These are phyloP conservation scores for Papilio elwesi DNA, from an alignment of 2,888 invertebrate species.

Conservation along the genomic window DNA sequence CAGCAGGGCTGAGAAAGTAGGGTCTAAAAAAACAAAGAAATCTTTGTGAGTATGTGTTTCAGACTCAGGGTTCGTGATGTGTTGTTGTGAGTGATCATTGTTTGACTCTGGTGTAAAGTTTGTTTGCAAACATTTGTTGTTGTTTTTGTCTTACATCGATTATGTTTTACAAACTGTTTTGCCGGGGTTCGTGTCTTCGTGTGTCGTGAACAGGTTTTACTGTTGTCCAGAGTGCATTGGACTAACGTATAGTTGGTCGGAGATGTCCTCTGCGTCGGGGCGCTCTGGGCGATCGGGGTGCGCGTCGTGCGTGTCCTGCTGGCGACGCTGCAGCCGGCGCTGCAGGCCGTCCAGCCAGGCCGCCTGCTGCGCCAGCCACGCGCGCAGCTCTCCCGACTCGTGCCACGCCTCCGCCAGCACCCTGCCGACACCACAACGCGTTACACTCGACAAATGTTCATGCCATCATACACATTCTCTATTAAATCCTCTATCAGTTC, in stretches of 20 bases:
- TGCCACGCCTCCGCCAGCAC: slow-evolving; percentile 89
- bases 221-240: neutral
- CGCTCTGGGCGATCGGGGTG: slow-evolving; percentile 87
- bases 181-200: no score
- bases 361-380: slow-evolving; percentile 89
- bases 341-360: slow-evolving; percentile 93
- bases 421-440: slow-evolving; percentile 80
- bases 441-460: slow-evolving; percentile 44
- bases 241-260: slow-evolving; percentile 91
- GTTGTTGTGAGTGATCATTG: no score
- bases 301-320: slow-evolving; percentile 64
- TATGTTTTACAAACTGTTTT: no score
- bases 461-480: no score
- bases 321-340: slow-evolving; percentile 84
- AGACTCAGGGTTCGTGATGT: no score
- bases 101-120: no score
- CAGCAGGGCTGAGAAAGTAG: no score
- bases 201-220: neutral
- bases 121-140: no score
- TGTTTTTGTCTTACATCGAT: no score
- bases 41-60: no score
- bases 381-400: slow-evolving; percentile 91
- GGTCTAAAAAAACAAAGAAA: no score
- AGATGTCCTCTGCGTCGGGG: slow-evolving; percentile 96
- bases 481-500: no score